Percentiles rank a stretch among this genome's conserved stretches.
These are phyloP conservation scores for Paratrypauchen microcephalus DNA, from an alignment of 2,797 vertebrate species.

Conservation along the genomic window DNA sequence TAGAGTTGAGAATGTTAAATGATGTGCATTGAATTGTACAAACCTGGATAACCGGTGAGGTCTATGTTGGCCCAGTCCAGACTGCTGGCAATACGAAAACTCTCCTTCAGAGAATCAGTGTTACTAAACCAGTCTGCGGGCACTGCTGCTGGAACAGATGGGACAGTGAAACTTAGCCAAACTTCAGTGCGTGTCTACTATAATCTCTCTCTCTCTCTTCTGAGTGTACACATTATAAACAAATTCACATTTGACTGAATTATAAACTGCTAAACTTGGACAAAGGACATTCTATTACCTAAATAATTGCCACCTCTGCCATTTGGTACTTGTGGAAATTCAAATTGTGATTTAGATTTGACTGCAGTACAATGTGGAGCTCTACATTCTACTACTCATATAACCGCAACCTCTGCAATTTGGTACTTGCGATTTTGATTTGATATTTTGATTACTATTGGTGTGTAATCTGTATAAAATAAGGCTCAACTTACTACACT, in stretches of 20 bases:
- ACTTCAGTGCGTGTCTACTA: not conserved
- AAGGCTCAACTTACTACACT: conserved; percentile 62
- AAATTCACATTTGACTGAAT: not conserved
- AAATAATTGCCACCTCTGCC: too few relatives aligned
- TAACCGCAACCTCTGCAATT: too few relatives aligned
- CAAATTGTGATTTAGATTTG: too few relatives aligned
- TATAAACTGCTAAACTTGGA: too few relatives aligned
- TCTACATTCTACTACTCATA: too few relatives aligned
- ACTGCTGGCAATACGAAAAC: conserved; percentile 92
- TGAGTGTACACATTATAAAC: not conserved
- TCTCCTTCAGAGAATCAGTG: conserved; percentile 93
- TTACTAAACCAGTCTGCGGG: conserved; percentile 92
- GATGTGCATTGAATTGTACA: conserved; percentile 36
- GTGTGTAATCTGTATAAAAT: not conserved
- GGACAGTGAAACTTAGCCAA: not conserved
- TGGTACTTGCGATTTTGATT: too few relatives aligned
- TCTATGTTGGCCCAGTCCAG: conserved; percentile 98
- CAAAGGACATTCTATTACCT: too few relatives aligned
- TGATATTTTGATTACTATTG: not conserved
- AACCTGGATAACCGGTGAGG: conserved; percentile 92
- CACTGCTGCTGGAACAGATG: conserved; percentile 72
- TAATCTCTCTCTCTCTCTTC: too few relatives aligned
- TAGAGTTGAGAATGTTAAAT: not conserved
- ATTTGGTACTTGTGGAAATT: too few relatives aligned
- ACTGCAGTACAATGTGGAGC: too few relatives aligned